Conservation (phyloP, 2,113 vertebrate species). For the human region GRCh38 chr5:14591001-14591500, state of each 20-base stretch:
- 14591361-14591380: background rate
- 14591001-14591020: background rate
- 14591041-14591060: background rate
- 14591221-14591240: background rate
- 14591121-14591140: rapidly evolving
- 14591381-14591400: background rate
- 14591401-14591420: background rate
- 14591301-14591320: background rate
- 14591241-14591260: background rate
- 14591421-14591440: background rate
- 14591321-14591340: background rate
- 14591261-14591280: background rate
- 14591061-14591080: background rate
- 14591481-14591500: background rate
- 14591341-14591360: background rate
- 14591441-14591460: background rate
- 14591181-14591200: rapidly evolving
- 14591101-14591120: background rate
- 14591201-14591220: background rate
- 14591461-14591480: background rate
- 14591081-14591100: background rate
- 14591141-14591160: background rate
- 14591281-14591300: background rate
- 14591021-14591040: background rate
- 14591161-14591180: background rate